Percentiles rank a stretch among this genome's conserved stretches.
phyloP scores from a whole-genome alignment of 1,140 invertebrate genomes.

The Parapsyche elsis region DNA sequence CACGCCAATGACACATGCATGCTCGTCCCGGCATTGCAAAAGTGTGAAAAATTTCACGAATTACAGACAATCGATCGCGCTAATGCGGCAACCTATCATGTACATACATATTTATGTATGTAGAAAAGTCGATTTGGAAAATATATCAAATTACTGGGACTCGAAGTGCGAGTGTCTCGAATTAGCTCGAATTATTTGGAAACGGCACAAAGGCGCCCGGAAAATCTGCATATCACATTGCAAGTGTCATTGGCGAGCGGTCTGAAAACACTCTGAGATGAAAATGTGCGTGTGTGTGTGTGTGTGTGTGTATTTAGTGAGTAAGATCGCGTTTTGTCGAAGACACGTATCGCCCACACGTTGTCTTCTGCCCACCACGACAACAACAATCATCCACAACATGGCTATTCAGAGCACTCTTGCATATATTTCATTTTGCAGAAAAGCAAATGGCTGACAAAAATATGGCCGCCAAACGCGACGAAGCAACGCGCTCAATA shows the following conservation, averaged over 20 bases:
- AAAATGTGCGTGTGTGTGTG: background rate
- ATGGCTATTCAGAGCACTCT: slow-evolving; percentile 50
- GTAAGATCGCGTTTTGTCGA: background rate
- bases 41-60: background rate
- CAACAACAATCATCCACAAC: background rate
- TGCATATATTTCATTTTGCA: slow-evolving; percentile 54
- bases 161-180: no score
- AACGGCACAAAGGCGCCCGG: no score
- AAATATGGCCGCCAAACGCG: slow-evolving; percentile 53
- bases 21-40: background rate
- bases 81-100: no score
- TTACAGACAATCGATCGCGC: background rate
- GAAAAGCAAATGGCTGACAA: slow-evolving; percentile 55
- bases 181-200: no score
- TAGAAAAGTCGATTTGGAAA: no score
- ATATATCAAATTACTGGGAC: no score
- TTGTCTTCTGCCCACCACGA: slow-evolving; percentile 9
- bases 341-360: background rate
- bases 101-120: no score
- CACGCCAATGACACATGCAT: slow-evolving; percentile 28
- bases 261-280: background rate
- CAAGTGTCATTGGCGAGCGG: no score
- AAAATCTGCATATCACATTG: no score
- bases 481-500: slow-evolving; percentile 50
- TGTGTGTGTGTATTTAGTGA: background rate